These are phyloP conservation scores for Novumbra hubbsi DNA, from an alignment of 2,797 vertebrate species.

Conservation along the genomic window DNA sequence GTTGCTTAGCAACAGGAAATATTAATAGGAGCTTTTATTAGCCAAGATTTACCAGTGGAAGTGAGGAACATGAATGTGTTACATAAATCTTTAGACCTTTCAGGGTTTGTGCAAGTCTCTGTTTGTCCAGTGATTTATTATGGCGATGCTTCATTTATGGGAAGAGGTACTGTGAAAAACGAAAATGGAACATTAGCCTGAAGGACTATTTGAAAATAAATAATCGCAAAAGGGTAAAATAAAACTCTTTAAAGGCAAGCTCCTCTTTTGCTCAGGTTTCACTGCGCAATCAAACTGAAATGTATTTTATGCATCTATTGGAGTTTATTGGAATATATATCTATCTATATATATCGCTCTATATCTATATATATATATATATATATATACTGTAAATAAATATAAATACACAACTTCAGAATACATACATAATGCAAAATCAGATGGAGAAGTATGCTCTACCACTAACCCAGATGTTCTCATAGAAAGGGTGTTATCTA, in stretches of 20 bases:
- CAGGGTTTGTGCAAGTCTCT: constrained; percentile 94
- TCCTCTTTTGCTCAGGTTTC: constrained; percentile 36
- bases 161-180: constrained; percentile 94
- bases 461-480: no score
- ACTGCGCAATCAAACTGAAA: constrained; percentile 55
- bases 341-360: no score
- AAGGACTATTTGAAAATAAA: constrained; percentile 99
- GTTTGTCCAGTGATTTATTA: constrained; percentile 99
- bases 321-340: constrained; percentile 56
- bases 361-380: no score
- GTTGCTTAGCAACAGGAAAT: constrained; percentile 99
- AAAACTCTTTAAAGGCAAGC: constrained; percentile 82
- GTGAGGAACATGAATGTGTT: constrained; percentile 99
- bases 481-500: no score
- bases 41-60: constrained; percentile 99
- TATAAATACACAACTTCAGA: no score
- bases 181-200: constrained; percentile 98
- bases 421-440: no score
- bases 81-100: constrained; percentile 99
- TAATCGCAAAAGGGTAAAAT: constrained; percentile 89
- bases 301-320: constrained; percentile 55
- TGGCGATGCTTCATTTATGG: constrained; percentile 98
- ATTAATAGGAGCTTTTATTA: constrained; percentile 99
- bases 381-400: constrained; percentile 44
- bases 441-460: no score